Conservation (phyloP, 37 sponge, comb jelly and placozoan genomes). For the Chondrosia reniformis region DNA sequence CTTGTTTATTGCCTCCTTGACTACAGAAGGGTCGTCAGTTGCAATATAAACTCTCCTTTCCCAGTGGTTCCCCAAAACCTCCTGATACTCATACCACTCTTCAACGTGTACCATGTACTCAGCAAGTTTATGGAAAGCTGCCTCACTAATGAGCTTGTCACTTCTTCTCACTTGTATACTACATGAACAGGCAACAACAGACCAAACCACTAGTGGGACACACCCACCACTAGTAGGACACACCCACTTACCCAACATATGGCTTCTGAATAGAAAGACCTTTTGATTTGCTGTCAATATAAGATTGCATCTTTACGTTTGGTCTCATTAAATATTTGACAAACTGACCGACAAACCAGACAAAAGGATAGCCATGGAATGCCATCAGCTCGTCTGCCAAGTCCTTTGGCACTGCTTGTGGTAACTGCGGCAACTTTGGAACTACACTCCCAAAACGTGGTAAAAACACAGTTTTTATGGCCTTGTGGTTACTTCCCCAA, state of each 20-base stretch:
- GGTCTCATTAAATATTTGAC: slow-evolving; percentile 60
- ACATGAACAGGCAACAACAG: not conserved
- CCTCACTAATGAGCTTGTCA: slow-evolving; percentile 62
- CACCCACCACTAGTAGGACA: too few relatives aligned
- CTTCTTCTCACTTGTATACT: slow-evolving; percentile 78
- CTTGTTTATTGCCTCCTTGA: slow-evolving; percentile 52
- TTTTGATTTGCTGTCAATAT: slow-evolving; percentile 22
- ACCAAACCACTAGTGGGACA: too few relatives aligned
- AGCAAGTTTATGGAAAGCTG: slow-evolving; percentile 54
- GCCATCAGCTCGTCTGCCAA: slow-evolving; percentile 47
- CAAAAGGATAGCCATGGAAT: slow-evolving; percentile 70
- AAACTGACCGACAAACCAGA: slow-evolving; percentile 71
- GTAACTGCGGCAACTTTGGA: slow-evolving; percentile 47
- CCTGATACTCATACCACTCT: slow-evolving; percentile 57
- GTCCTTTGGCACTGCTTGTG: slow-evolving; percentile 70
- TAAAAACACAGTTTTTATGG: slow-evolving; percentile 27
- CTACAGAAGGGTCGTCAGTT: slow-evolving; percentile 63
- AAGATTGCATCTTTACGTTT: slow-evolving; percentile 16
- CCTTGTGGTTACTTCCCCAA: not conserved
- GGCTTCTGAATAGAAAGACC: slow-evolving; percentile 40
- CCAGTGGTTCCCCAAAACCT: not conserved
- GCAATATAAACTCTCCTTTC: slow-evolving; percentile 67
- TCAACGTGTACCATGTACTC: slow-evolving; percentile 84
- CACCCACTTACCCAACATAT: slow-evolving; percentile 70
- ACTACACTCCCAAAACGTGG: slow-evolving; percentile 36